phyloP scores from a whole-genome alignment of 1,140 invertebrate species.

The Tetranychus cinnabarinus region DNA sequence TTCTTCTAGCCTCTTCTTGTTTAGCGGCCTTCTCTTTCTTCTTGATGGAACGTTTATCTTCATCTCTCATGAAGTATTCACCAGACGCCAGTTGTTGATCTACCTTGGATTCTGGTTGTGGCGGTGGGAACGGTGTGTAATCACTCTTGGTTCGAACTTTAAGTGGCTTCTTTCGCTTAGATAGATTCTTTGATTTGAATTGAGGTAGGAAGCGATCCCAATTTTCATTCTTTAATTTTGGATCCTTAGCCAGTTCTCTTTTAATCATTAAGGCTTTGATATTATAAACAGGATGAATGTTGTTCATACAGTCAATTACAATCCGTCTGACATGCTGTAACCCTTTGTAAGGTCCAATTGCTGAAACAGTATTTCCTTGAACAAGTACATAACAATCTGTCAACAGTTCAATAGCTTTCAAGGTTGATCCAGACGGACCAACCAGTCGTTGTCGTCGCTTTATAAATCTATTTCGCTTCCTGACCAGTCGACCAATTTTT shows the following conservation, averaged over 20 bases:
- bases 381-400: slow-evolving; percentile 93
- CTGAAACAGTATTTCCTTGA: slow-evolving; percentile 92
- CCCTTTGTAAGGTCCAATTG: slow-evolving; percentile 81
- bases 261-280: slow-evolving; percentile 97
- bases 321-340: slow-evolving; percentile 74
- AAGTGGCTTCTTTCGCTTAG: slow-evolving; percentile 58
- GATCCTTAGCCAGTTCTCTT: slow-evolving; percentile 72
- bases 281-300: slow-evolving; percentile 98
- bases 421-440: slow-evolving; percentile 43
- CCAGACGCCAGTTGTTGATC: slow-evolving; percentile 81
- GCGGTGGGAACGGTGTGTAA: slow-evolving; percentile 92
- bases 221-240: slow-evolving; percentile 69
- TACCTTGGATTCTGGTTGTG: slow-evolving; percentile 24
- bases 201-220: slow-evolving; percentile 95
- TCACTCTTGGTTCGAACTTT: slow-evolving; percentile 47
- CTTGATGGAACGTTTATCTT: slow-evolving; percentile 32
- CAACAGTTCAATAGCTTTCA: slow-evolving; percentile 72
- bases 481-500: slow-evolving; percentile 72
- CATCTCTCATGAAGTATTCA: slow-evolving; percentile 80
- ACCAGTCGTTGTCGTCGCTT: slow-evolving; percentile 83
- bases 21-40: background rate
- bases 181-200: slow-evolving; percentile 74
- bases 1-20: background rate
- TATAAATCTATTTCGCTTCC: slow-evolving; percentile 84
- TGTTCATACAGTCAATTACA: slow-evolving; percentile 82